Conservation (phyloP, 2,797 vertebrate species). For the Selene dorsalis region DNA sequence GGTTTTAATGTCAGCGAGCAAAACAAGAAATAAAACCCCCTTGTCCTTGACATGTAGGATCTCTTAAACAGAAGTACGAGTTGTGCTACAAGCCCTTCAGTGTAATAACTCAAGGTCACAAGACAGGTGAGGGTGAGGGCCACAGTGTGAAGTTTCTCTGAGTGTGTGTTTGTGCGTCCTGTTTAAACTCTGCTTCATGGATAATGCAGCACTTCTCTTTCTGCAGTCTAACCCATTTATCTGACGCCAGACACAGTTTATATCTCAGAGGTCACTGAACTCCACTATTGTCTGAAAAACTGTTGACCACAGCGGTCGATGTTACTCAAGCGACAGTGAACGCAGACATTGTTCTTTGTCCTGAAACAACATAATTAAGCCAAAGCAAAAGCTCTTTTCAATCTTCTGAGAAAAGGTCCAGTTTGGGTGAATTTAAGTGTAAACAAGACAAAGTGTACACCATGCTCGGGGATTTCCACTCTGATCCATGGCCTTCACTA, state of each 20-base stretch:
- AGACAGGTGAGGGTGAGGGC: neutral
- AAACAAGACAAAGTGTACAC: slow-evolving; percentile 39
- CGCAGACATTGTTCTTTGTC: slow-evolving; percentile 57
- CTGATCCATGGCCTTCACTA: neutral
- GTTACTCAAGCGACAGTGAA: slow-evolving; percentile 59
- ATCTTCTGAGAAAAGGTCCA: slow-evolving; percentile 36
- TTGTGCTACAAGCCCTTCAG: neutral
- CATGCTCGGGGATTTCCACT: slow-evolving; percentile 40
- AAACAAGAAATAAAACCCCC: slow-evolving; percentile 15
- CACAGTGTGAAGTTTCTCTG: slow-evolving; percentile 15
- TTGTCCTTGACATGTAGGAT: neutral
- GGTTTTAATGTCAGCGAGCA: slow-evolving; percentile 21
- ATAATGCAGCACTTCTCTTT: slow-evolving; percentile 9
- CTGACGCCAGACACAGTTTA: slow-evolving; percentile 42
- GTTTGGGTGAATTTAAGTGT: slow-evolving; percentile 36
- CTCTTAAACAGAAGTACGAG: neutral
- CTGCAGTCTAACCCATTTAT: slow-evolving; percentile 28
- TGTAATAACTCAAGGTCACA: neutral
- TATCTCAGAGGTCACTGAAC: slow-evolving; percentile 34
- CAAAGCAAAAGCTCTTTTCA: slow-evolving; percentile 35
- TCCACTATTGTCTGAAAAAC: slow-evolving; percentile 50
- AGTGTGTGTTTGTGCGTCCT: slow-evolving; percentile 17
- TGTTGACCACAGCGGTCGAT: slow-evolving; percentile 34
- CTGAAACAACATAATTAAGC: slow-evolving; percentile 58
- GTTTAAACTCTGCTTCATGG: slow-evolving; percentile 25